phyloP scores from a whole-genome alignment of 2,888 invertebrate species.

The Xestoiulus laeticollis region DNA sequence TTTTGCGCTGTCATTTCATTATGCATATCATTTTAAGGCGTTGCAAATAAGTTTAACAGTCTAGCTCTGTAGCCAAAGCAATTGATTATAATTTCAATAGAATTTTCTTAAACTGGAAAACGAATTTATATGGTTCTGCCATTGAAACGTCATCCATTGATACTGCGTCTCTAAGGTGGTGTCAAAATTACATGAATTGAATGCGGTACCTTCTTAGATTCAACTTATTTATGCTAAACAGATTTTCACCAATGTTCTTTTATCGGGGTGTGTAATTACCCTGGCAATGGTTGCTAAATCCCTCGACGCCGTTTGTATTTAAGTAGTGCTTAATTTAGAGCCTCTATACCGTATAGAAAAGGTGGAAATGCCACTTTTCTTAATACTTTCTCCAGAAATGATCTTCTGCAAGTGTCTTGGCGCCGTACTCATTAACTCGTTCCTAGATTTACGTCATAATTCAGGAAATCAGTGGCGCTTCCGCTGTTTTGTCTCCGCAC shows the following conservation, averaged over 20 bases:
- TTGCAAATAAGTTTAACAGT: too few species aligned
- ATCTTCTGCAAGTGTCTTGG: conserved; percentile 4
- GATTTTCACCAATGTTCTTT: conserved; percentile 13
- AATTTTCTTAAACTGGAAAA: background rate
- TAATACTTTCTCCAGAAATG: background rate
- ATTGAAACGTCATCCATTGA: too few species aligned
- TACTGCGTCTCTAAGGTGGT: background rate
- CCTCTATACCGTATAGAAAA: conserved; percentile 19
- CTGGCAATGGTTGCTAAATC: conserved; percentile 48
- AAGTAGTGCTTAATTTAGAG: conserved; percentile 48
- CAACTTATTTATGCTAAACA: background rate
- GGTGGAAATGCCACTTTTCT: conserved; percentile 27
- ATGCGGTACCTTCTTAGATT: background rate
- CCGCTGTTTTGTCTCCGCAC: conserved; percentile 48
- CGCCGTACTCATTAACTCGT: conserved; percentile 46
- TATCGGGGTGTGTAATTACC: conserved; percentile 41
- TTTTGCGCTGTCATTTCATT: too few species aligned
- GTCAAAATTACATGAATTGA: background rate
- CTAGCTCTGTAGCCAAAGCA: too few species aligned
- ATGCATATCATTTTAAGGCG: too few species aligned
- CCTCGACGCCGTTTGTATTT: conserved; percentile 46
- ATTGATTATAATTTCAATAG: too few species aligned
- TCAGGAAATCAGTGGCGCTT: conserved; percentile 47
- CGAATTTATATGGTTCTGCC: background rate
- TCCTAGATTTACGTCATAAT: conserved; percentile 47